Base-by-base conservation (phyloP, 2,797 vertebrate genomes). In the Pseudochromis fuscus region DNA sequence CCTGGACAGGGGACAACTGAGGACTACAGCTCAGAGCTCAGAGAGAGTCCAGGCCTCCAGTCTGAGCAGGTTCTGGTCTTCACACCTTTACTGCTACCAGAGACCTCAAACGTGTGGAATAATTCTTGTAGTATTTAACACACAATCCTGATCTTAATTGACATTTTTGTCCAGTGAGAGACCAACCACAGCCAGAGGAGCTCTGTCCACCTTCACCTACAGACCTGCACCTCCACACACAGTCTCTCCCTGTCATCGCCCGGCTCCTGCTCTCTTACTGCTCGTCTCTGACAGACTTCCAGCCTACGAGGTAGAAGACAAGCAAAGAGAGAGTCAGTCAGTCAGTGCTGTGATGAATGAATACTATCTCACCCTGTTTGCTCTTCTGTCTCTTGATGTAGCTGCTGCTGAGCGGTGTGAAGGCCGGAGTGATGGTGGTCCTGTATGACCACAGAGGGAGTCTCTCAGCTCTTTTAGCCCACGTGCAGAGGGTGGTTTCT, bases 251-350 rank as follows among this genome's bases (percentile, higher is more conserved):
- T 2, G 50, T 31, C 31, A 23, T 45, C 45, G 8, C 30, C 15
- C 61, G 23, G 3, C 28, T 10, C 56, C 87, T 1, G 21, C 65
- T 9, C 84, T 84, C 9, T 53, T 96, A 15, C 65, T 97, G 50
- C 88, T 97, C 67, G 70, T 97, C 82, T 97, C 95, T 18, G 92
- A 94, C 40, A 91, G 76, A 77, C 79, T 95, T 53, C 95, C 95
- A 40, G 96, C 95, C 7, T 95, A 94, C 67, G 96, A 97, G 95
- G 96, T 96, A 50, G 77, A 55, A 60, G 7, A 19, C 18, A 53
- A 31, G 40, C 18, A 4, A 18, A 38, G 10, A 37, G 10, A 37
- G 11, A 1, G 13, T 6, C 23, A 21, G 23, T 27, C 23, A 30
- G 5, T 2, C 16, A 51, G 4, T 1, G 6, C 3, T 5, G 6